Base-by-base conservation (phyloP, 1,140 invertebrate genomes). In the Orchesella cincta region DNA sequence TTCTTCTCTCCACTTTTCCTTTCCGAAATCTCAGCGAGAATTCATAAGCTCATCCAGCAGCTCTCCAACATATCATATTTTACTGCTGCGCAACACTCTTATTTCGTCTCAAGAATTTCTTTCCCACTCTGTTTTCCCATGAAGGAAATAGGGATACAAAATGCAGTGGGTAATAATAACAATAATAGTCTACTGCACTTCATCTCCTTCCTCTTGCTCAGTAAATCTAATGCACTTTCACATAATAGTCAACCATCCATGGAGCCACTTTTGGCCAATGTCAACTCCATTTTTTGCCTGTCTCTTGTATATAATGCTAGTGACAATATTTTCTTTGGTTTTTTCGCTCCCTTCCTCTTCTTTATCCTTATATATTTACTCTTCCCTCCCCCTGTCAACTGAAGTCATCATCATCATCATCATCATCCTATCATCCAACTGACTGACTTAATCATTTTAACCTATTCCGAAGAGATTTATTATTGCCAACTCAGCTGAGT, bases 391-490 rank as follows among this genome's bases (percentile, higher is more conserved):
- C 62, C 62, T 31, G 2, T 67, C 62, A 67, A 67, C 26, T 67
- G 23, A 67, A 67, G 33, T 67, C 31, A 33, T 67, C 62, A 33
- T 33, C 26, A 33, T 67, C 62, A 67, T 67, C 62, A 31, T 67
- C 62, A 67, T 29, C 62, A 67, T 67, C 62, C 62, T 33, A 67
- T 67, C 26, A 67, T 67, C 62, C 62, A 67, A 67, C 62, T 67
- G 62, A 67, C 62, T 67, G 62, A 67, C 62, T 67, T 67, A 67
- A 67, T 67, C 62, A 67, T 67, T 67, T 67, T 67, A 67, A 67
- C 62, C 62, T 67, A 67, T 67, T 67, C 62, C 62, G 33, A 67
- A 67, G 62, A 67, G 62, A 67, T 67, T 67, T 67, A 67, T 46
- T 46, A 46, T 67, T 67, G 62, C 33, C 62, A 67, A 67, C 62